These are phyloP conservation scores for Gymnocypris eckloni DNA, from an alignment of 2,797 vertebrate genomes.

Conservation along the genomic window DNA sequence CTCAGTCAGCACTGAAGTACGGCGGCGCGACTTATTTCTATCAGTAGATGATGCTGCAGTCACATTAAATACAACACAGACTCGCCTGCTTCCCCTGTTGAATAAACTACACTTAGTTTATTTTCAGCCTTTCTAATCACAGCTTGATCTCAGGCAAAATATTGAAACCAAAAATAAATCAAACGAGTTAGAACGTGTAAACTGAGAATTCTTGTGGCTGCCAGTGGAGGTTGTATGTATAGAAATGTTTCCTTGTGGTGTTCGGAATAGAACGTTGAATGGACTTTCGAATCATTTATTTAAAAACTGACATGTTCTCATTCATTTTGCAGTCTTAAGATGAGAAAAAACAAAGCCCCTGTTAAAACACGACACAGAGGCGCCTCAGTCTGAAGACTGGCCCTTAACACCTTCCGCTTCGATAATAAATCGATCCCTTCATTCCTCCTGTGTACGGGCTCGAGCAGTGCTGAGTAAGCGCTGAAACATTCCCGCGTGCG, in stretches of 20 bases:
- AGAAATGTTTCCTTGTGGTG: background rate
- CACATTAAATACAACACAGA: background rate
- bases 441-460: constrained; percentile 54
- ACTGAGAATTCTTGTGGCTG: background rate
- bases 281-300: background rate
- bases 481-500: constrained; percentile 78
- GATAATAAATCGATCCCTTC: constrained; percentile 40
- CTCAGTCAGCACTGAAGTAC: background rate
- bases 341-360: background rate
- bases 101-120: constrained; percentile 10
- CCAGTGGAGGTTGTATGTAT: background rate
- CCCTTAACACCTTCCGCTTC: constrained; percentile 20
- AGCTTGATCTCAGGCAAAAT: background rate
- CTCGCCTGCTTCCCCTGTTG: constrained; percentile 26
- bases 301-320: background rate
- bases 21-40: background rate
- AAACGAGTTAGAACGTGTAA: background rate
- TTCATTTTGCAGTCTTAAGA: background rate
- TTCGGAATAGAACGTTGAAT: background rate
- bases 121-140: background rate
- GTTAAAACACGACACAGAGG: constrained; percentile 16
- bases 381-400: background rate
- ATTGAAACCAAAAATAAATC: background rate
- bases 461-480: constrained; percentile 61
- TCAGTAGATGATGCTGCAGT: constrained; percentile 64